phyloP scores from a whole-genome alignment of 2,888 invertebrate genomes.

The Troglohyphantes excavatus region DNA sequence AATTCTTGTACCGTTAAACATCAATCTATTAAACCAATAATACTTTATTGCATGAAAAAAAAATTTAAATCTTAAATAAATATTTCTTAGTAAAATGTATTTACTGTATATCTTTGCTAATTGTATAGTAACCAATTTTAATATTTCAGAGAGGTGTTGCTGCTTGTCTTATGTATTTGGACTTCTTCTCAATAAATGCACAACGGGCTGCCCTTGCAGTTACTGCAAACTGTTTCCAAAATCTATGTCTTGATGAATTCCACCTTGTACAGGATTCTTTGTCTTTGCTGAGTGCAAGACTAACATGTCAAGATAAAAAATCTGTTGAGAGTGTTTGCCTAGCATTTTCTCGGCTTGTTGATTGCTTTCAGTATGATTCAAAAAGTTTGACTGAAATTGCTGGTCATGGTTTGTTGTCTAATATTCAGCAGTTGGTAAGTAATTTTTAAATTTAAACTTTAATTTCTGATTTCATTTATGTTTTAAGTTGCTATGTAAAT shows the following conservation, averaged over 20 bases:
- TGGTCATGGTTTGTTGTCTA: conserved; percentile 93
- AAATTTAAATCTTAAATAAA: too few relatives aligned
- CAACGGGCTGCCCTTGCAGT: conserved; percentile 98
- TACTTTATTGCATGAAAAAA: too few relatives aligned
- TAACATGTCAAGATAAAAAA: conserved; percentile 93
- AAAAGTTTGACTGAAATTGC: conserved; percentile 96
- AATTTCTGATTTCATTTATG: too few relatives aligned
- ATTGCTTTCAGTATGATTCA: conserved; percentile 96
- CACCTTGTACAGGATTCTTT: conserved; percentile 94
- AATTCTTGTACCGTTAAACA: too few relatives aligned
- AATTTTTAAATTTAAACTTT: background rate
- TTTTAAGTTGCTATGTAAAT: background rate
- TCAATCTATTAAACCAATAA: too few relatives aligned
- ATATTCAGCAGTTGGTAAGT: conserved; percentile 93
- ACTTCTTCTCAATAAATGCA: conserved; percentile 99
- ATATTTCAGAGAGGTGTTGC: conserved; percentile 92
- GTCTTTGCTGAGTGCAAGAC: conserved; percentile 89
- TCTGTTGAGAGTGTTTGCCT: conserved; percentile 98
- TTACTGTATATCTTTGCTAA: too few relatives aligned
- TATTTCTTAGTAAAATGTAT: too few relatives aligned
- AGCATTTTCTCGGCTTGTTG: conserved; percentile 97
- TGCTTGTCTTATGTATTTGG: conserved; percentile 97
- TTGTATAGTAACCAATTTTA: too few relatives aligned
- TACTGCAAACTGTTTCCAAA: conserved; percentile 98
- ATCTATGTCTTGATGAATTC: conserved; percentile 96